Base-by-base conservation (phyloP, 2,888 invertebrate species). In the Norana najaformis region DNA sequence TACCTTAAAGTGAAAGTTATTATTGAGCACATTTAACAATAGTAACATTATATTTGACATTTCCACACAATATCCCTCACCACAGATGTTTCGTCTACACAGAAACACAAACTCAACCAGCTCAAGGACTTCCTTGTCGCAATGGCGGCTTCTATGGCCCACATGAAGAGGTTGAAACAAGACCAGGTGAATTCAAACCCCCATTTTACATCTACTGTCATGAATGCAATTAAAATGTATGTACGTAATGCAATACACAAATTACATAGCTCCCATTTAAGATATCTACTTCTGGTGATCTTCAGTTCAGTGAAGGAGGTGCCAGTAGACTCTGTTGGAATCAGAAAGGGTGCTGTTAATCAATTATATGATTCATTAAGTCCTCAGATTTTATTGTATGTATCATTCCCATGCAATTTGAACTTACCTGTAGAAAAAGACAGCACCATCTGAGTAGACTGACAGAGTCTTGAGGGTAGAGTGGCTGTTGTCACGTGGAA, bases 391-490 rank as follows among this genome's bases (percentile, higher is more conserved):
- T 1, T 47, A 23, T 23, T 69, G 69, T 11, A 69, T 69, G 69
- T 69, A 8, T n/a, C 69, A 30, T n/a, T 69, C 8, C 69, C 13
- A n/a, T 69, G 69, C 13, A 69, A 8, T 69, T n/a, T 37, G 39
- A 11, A 16, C 34, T 23, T 41, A 89, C 89, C 89, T 89, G 41
- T 89, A 89, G 53, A 69, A 89, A 34, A 89, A 89, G 34, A 89
- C 82, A 30, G 89, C 82, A 16, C 89, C 89, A 89, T 89, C 89
- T 69, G 89, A 41, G 41, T 89, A 89, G 82, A 89, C 41, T n/a
- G 53, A 53, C 34, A 89, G 89, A 18, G 47, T 69, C 35, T 89
- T 82, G 53, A 89, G 53, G 37, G 53, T 41, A 36, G 89, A 37
- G 36, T 41, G 53, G 14, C 37, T 35, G 89, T 89, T 89, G 37